Conservation (phyloP, 1,140 invertebrate genomes). For the Chymomyza costata region DNA sequence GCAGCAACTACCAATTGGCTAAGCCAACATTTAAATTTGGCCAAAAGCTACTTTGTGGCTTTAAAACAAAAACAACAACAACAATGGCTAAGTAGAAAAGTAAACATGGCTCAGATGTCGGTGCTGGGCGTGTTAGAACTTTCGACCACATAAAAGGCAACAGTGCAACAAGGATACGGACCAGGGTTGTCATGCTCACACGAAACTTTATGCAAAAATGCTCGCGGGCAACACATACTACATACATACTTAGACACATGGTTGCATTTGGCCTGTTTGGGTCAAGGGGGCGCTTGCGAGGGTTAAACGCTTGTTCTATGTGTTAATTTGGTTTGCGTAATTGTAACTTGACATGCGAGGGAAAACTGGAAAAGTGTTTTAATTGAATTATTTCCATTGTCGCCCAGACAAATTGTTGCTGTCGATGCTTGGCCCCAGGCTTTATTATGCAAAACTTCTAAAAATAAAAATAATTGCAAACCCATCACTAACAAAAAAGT, state of each 20-base stretch:
- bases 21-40: constrained; percentile 53
- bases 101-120: constrained; percentile 67
- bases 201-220: constrained; percentile 49
- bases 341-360: constrained; percentile 69
- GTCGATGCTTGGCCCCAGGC: constrained; percentile 36
- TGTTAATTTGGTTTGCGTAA: constrained; percentile 71
- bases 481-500: constrained; percentile 51
- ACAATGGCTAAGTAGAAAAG: constrained; percentile 57
- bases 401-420: constrained; percentile 41
- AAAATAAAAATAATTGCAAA: constrained; percentile 33
- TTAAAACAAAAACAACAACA: constrained; percentile 43
- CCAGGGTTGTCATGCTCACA: constrained; percentile 1
- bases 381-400: constrained; percentile 74
- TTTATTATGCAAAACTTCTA: constrained; percentile 67
- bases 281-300: neutral
- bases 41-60: constrained; percentile 61
- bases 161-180: constrained; percentile 1
- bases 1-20: constrained; percentile 13
- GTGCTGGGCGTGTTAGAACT: constrained; percentile 27
- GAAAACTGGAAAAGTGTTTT: constrained; percentile 69
- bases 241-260: constrained; percentile 16
- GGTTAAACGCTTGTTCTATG: constrained; percentile 30
- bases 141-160: constrained; percentile 48
- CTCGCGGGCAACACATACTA: constrained; percentile 40
- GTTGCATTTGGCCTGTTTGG: no score